Evolutionary conservation across 2,888 invertebrate species (phyloP).

Genomic region (Drosophila multiciliata): DNA sequence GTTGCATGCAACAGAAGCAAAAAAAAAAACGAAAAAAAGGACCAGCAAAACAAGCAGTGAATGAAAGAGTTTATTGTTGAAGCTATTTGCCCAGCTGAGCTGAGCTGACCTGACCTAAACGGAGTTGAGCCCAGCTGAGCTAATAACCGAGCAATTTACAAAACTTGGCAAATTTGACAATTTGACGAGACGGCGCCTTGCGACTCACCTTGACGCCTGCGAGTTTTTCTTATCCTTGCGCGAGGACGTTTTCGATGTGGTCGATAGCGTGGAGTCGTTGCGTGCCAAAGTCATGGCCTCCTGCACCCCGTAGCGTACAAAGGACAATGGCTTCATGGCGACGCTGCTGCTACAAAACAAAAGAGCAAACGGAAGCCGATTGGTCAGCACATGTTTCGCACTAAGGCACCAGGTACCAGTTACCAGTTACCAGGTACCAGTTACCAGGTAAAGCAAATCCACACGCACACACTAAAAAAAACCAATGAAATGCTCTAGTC

Average conservation of each 20-base stretch:
- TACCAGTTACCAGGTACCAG: not conserved
- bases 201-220: constrained; percentile 85
- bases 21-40: constrained; percentile 5
- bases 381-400: constrained; percentile 18
- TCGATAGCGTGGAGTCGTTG: constrained; percentile 87
- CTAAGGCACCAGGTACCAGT: not conserved
- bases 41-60: constrained; percentile 8
- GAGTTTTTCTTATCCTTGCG: constrained; percentile 85
- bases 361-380: constrained; percentile 16
- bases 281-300: constrained; percentile 85
- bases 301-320: constrained; percentile 84
- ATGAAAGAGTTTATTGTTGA: not conserved
- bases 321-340: constrained; percentile 88
- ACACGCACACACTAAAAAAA: not conserved
- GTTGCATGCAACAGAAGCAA: constrained; percentile 23
- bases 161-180: constrained; percentile 28
- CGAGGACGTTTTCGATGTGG: constrained; percentile 85
- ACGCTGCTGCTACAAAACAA: constrained; percentile 84
- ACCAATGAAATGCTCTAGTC: not conserved
- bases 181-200: constrained; percentile 1
- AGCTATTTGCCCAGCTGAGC: constrained; percentile 22
- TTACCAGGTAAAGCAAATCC: not conserved
- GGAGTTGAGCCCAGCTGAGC: not conserved
- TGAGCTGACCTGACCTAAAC: not conserved
- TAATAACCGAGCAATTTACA: constrained; percentile 66